Evolutionary conservation across 2,888 invertebrate genomes (phyloP).

Genomic region (Eilema sororculum): DNA sequence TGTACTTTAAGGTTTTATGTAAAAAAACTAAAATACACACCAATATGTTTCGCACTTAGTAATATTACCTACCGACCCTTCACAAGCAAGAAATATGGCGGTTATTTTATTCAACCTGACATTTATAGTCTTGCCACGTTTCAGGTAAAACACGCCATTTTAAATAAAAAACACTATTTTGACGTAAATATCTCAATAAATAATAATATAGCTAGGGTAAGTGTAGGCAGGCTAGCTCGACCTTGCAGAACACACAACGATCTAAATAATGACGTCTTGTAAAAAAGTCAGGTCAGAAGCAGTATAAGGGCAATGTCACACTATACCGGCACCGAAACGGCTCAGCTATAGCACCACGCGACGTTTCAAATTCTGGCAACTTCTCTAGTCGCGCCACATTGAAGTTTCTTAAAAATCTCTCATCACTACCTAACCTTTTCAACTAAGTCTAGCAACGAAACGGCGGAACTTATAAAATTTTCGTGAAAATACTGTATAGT

Average conservation of each 20-base stretch:
- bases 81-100: not conserved
- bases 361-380: no score
- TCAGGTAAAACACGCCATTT: not conserved
- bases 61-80: conserved; percentile 1
- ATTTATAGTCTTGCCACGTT: conserved; percentile 1
- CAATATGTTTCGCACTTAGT: not conserved
- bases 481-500: no score
- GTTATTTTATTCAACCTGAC: conserved; percentile 2
- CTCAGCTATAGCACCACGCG: no score
- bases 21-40: not conserved
- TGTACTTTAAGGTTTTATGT: no score
- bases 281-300: not conserved
- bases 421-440: no score
- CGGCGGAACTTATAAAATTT: no score
- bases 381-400: no score
- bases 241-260: not conserved
- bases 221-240: not conserved
- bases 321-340: no score
- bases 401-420: no score
- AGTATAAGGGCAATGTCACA: not conserved
- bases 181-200: not conserved
- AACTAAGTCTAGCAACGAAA: no score
- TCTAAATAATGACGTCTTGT: not conserved
- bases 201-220: not conserved
- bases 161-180: not conserved